Conservation (phyloP, 2,888 invertebrate genomes). For the Tetragonula carbonaria region DNA sequence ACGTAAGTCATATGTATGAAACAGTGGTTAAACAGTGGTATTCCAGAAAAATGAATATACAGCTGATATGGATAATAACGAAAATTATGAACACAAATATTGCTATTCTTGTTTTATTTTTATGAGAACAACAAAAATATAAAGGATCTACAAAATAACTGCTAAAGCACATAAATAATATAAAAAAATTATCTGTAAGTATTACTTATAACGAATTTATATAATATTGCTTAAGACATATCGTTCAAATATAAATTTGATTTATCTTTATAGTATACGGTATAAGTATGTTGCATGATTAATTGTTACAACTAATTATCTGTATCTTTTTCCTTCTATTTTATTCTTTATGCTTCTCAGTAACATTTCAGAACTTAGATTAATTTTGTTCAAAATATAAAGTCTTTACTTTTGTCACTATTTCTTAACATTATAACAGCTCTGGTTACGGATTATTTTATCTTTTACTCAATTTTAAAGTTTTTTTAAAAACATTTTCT, state of each 20-base stretch:
- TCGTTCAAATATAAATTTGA: background rate
- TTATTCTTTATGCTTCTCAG: too few relatives aligned
- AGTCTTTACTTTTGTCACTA: background rate
- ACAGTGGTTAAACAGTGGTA: background rate
- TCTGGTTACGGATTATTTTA: background rate
- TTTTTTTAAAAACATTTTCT: background rate
- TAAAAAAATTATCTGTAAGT: constrained; percentile 3
- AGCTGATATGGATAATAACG: constrained; percentile 6
- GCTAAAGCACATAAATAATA: background rate
- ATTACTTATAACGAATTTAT: background rate
- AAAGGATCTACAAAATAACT: background rate
- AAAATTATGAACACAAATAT: constrained; percentile 10
- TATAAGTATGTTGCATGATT: constrained; percentile 3
- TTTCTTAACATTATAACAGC: background rate
- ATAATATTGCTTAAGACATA: background rate
- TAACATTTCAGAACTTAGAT: background rate
- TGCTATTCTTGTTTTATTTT: constrained; percentile 8
- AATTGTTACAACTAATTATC: background rate
- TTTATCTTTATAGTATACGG: background rate
- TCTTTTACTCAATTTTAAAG: background rate
- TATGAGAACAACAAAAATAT: background rate
- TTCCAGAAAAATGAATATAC: constrained; percentile 1
- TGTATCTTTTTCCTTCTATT: background rate
- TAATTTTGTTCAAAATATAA: background rate
- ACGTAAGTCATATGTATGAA: background rate